These are phyloP conservation scores for Apis laboriosa DNA, from an alignment of 1,140 invertebrate genomes.

Conservation along the genomic window DNA sequence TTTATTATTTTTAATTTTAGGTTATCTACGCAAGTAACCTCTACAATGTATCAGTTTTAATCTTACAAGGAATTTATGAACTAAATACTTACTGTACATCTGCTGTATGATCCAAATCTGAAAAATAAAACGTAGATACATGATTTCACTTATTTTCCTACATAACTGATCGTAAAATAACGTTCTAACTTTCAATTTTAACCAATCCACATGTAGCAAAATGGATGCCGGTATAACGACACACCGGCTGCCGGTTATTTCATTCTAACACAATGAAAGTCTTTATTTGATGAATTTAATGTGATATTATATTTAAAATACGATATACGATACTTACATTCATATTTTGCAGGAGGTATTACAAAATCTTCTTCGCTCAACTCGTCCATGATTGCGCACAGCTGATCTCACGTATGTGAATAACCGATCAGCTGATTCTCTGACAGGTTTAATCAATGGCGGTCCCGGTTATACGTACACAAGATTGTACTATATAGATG, in stretches of 20 bases:
- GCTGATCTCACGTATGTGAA: constrained; percentile 72
- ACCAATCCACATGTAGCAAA: constrained; percentile 30
- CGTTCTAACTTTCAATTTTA: neutral
- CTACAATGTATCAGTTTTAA: constrained; percentile 20
- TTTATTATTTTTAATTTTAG: constrained; percentile 48
- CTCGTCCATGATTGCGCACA: constrained; percentile 77
- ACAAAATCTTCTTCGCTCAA: constrained; percentile 82
- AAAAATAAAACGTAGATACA: constrained; percentile 72
- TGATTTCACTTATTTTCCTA: neutral
- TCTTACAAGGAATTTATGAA: neutral
- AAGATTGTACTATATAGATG: constrained; percentile 59
- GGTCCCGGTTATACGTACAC: constrained; percentile 46
- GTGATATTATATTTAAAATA: neutral
- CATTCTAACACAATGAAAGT: neutral
- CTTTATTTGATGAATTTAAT: neutral
- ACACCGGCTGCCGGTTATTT: neutral
- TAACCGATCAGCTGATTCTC: constrained; percentile 74
- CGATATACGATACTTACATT: constrained; percentile 83
- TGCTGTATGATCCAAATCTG: constrained; percentile 98
- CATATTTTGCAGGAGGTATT: constrained; percentile 85
- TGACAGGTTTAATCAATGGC: constrained; percentile 66
- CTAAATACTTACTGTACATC: constrained; percentile 95
- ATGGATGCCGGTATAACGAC: constrained; percentile 36
- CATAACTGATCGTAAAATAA: neutral
- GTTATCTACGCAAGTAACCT: constrained; percentile 70